phyloP scores from a whole-genome alignment of 2,888 invertebrate species.

The Catotricha subobsoleta region DNA sequence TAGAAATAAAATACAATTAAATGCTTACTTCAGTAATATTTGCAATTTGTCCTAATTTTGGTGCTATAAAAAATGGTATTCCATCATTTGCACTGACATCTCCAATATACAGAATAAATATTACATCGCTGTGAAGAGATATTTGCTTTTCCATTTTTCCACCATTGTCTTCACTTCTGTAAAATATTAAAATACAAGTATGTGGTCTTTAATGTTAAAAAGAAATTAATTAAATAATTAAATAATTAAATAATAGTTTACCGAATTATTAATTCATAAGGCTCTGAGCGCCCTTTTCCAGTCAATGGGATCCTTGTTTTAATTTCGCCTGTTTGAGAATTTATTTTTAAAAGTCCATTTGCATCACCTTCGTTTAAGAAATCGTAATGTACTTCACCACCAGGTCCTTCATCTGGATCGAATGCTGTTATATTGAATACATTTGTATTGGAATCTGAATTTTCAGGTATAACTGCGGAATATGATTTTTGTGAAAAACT shows the following conservation, averaged over 20 bases:
- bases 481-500: conserved; percentile 43
- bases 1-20: neutral
- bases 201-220: no score
- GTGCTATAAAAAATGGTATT: conserved; percentile 54
- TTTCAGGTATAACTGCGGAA: conserved; percentile 58
- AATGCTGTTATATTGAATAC: conserved; percentile 50
- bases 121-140: conserved; percentile 41
- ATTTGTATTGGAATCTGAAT: conserved; percentile 44
- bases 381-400: conserved; percentile 52
- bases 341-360: conserved; percentile 49
- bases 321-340: conserved; percentile 46
- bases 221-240: no score
- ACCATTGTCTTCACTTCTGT: conserved; percentile 54
- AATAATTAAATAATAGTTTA: no score
- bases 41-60: conserved; percentile 49
- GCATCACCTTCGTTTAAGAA: conserved; percentile 56
- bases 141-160: conserved; percentile 30
- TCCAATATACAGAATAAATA: conserved; percentile 49
- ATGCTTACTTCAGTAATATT: conserved; percentile 43
- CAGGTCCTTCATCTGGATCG: conserved; percentile 59
- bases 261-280: conserved; percentile 48
- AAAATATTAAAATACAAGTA: no score
- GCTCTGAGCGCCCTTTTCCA: conserved; percentile 56
- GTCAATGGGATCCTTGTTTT: conserved; percentile 45
- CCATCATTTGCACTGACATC: conserved; percentile 69